Evolutionary conservation across 1,140 invertebrate genomes (phyloP).

Genomic region (Dendrolimus punctatus): DNA sequence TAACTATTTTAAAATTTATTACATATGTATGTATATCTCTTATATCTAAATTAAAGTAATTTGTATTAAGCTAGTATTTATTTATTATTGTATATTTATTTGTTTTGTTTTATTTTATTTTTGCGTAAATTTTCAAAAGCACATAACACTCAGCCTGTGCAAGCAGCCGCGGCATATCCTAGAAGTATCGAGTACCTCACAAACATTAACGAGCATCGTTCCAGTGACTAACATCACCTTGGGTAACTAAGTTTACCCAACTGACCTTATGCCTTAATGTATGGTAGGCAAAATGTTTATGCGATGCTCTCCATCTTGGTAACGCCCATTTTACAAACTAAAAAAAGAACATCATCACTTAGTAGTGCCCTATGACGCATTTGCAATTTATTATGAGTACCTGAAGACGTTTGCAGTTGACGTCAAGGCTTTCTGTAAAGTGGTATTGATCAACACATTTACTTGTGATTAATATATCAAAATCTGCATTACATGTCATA

Average conservation of each 20-base stretch:
- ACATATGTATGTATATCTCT: no score
- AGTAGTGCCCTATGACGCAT: conserved; percentile 2
- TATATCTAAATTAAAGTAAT: no score
- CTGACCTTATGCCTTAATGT: conserved; percentile 61
- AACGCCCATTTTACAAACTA: conserved; percentile 70
- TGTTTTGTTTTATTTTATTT: no score
- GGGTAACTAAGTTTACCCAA: conserved; percentile 19
- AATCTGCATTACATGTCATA: no score
- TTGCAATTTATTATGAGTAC: neutral
- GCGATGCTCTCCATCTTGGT: conserved; percentile 65
- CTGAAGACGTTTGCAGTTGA: neutral
- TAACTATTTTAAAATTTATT: no score
- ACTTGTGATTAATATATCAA: no score
- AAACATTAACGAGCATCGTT: no score
- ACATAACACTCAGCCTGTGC: conserved; percentile 18
- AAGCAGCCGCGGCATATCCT: conserved; percentile 21
- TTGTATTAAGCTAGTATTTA: no score
- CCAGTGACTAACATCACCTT: neutral
- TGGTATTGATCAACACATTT: no score
- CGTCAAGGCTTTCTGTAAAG: neutral
- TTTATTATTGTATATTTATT: no score
- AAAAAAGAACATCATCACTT: conserved; percentile 36
- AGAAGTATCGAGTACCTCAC: conserved; percentile 3
- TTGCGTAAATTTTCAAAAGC: conserved; percentile 8
- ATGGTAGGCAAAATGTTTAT: conserved; percentile 59